Base-by-base conservation (phyloP, 2,797 vertebrate genomes). In the Orientallactaga sibirica region DNA sequence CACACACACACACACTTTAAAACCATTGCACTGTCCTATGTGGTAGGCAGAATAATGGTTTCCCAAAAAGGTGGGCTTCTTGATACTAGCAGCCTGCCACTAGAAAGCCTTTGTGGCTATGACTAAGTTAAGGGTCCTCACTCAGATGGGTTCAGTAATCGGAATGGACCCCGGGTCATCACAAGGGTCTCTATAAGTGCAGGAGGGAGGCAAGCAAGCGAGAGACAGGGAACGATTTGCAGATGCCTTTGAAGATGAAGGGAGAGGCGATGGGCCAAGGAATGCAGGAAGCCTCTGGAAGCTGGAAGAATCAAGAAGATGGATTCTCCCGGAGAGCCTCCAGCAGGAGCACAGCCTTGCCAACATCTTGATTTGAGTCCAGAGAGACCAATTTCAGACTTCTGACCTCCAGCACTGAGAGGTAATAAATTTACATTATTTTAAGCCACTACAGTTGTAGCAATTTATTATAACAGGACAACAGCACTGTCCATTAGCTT, bases 231-330 rank as follows among this genome's bases (percentile, higher is more conserved):
- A 41, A 84, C 71, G 64, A 73, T 43, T 20, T n/a, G 67, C 83
- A 84, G 41, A 89, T 29, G 55, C 73, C 82, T 89, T 94, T 89
- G 67, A 88, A 87, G 67, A 78, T 55, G 77, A 79, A 80, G 80
- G 41, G 71, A 76, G 80, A 52, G 52, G 52, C 74, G 1, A 19
- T n/a, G 41, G 81, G 33, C 91, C 77, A 61, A 80, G 76, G 91
- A 94, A 68, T 83, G 67, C 52, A 77, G 68, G 91, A 81, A 90
- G 64, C 70, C 52, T 90, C 64, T 27, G 86, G 78, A 92, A 88
- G 87, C 61, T 58, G 25, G 66, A 68, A 80, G 81, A 78, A 70
- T 64, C 61, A 29, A 12, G 15, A 61, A 37, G 29, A 70, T 16
- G 27, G 73, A 33, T 80, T 62, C 27, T 77, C 25, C 89, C 75